Conservation (phyloP, 1,140 invertebrate genomes). For the Drosophila equinoxialis region DNA sequence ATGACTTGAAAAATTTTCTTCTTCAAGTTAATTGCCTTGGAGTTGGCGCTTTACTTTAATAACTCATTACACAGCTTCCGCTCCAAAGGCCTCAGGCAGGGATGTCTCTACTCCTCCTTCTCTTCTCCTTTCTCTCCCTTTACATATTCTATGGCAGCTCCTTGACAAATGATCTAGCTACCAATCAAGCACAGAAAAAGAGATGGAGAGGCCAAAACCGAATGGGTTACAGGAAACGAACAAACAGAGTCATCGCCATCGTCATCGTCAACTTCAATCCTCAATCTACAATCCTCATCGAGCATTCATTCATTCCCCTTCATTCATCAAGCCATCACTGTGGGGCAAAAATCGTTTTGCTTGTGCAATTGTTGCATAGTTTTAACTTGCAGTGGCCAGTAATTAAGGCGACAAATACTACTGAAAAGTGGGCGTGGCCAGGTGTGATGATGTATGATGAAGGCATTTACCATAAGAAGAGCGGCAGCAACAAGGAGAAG, state of each 20-base stretch:
- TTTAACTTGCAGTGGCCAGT: constrained; percentile 46
- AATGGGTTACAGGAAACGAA: neutral
- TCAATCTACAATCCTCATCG: constrained; percentile 11
- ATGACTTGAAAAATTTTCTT: constrained; percentile 18
- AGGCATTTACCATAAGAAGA: constrained; percentile 45
- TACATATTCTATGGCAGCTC: constrained; percentile 61
- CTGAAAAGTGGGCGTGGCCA: constrained; percentile 63
- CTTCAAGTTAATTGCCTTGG: constrained; percentile 60
- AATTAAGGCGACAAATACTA: constrained; percentile 77
- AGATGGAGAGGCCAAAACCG: neutral
- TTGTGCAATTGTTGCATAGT: constrained; percentile 60
- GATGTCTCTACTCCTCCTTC: constrained; percentile 28
- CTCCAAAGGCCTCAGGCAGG: constrained; percentile 49
- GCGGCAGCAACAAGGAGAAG: constrained; percentile 29
- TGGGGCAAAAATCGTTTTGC: constrained; percentile 33
- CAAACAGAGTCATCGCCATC: constrained; percentile 4
- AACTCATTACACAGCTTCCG: constrained; percentile 81
- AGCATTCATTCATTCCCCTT: constrained; percentile 42
- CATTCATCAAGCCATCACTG: constrained; percentile 58
- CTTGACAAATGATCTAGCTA: constrained; percentile 75
- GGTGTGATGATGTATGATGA: constrained; percentile 62
- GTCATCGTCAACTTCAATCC: neutral
- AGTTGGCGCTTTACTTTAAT: constrained; percentile 62
- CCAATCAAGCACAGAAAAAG: constrained; percentile 42
- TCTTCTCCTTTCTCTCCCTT: constrained; percentile 25